Conservation (phyloP, 1,140 invertebrate genomes). For the Steinernema feltiae region DNA sequence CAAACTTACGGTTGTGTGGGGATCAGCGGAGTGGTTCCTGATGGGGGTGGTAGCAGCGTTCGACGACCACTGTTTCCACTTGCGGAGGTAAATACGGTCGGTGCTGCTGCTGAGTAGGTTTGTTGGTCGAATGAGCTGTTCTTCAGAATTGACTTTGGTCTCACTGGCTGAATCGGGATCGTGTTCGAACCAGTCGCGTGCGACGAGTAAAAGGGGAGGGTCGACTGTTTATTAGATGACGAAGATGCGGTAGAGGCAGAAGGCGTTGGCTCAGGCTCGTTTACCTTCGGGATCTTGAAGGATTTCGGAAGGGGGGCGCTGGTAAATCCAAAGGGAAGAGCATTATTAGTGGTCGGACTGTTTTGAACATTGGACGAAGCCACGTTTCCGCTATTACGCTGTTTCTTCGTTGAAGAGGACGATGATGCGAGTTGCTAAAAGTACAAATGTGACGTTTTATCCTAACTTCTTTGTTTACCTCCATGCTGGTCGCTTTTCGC, state of each 20-base stretch:
- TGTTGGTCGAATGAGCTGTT: background rate
- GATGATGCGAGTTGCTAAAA: too few relatives aligned
- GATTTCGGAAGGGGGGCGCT: background rate
- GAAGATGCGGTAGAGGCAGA: background rate
- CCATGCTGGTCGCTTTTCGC: background rate
- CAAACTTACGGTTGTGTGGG: background rate
- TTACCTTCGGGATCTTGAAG: conserved; percentile 2
- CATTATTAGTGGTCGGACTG: background rate
- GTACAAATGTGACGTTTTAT: too few relatives aligned
- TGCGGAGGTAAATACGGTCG: background rate
- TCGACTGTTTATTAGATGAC: background rate
- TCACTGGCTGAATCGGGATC: background rate
- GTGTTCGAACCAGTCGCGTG: background rate
- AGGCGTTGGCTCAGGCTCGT: background rate
- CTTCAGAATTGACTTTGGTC: background rate
- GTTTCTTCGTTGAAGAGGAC: background rate
- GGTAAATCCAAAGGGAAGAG: background rate
- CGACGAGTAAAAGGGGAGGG: background rate
- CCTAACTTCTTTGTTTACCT: too few relatives aligned
- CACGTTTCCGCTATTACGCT: too few relatives aligned
- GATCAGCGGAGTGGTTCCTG: background rate
- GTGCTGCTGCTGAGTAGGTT: background rate
- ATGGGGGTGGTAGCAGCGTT: background rate
- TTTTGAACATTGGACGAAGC: too few relatives aligned
- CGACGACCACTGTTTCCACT: background rate